Evolutionary conservation across 2,888 invertebrate species (phyloP), one percentile per base, ranked within the genome.

Genomic region (Strigamia crassipes): DNA sequence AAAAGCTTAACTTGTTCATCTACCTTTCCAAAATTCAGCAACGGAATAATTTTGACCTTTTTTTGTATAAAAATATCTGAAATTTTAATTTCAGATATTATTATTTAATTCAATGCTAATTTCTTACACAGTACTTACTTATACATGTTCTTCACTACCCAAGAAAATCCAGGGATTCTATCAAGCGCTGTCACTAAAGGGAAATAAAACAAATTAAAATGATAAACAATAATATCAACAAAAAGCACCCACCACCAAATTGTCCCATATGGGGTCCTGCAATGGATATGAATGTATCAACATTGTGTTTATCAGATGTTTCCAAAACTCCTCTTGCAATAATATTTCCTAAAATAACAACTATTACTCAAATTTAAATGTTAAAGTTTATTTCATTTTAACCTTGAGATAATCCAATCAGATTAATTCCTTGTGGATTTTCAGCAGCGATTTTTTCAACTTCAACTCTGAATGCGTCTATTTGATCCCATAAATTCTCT

Each of bases 381-480:
- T 46, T 38, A 46, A 46, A n/a, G n/a, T 18, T 3, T 27, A 0
- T 27, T 27, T 73, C 13, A n/a, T 31, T 13, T 23, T 23, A 66
- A 82, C 82, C 82, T 82, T 82, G 82, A 9, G 82, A 82, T 23
- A 77, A 42, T 12, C 78, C 82, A 27, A 82, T 77, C 3, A 82
- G 73, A 78, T 82, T 34, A 34, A 82, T 78, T 78, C 82, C 82
- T 42, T 82, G 46, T n/a, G 46, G 46, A 51, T 42, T 82, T 31
- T 46, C 42, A 27, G 46, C 31, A 38, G 42, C 42, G 23, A 82
- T 78, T 82, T 46, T 77, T 78, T 82, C 73, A 41, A 82, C 18
- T 34, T 78, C n/a, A 73, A 27, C n/a, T 46, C 23, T 21, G 42
- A 73, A 82, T 18, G 38, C 42, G 18, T 82, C 46, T 42, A 82